Conservation (phyloP, 2,797 vertebrate genomes). For the Micrastur ruficollis region DNA sequence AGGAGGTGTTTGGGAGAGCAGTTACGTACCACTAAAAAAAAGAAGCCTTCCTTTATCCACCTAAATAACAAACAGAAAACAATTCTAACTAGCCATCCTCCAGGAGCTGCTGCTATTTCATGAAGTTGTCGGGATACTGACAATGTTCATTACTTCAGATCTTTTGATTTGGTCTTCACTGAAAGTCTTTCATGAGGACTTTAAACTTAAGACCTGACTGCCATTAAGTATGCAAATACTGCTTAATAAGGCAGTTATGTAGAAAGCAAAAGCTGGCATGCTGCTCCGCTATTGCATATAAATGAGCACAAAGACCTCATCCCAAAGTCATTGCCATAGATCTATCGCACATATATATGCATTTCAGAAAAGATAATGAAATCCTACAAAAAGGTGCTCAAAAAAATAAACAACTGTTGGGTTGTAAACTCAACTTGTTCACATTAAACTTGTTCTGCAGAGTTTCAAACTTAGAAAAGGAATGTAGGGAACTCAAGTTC, state of each 20-base stretch:
- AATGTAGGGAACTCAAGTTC: background rate
- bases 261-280: background rate
- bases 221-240: background rate
- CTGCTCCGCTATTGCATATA: background rate
- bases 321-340: background rate
- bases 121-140: background rate
- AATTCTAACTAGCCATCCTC: background rate
- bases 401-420: background rate
- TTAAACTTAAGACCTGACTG: background rate
- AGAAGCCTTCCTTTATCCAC: background rate
- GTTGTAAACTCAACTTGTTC: background rate
- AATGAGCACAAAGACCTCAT: background rate
- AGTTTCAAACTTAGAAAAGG: background rate
- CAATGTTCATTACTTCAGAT: background rate
- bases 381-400: background rate
- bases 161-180: background rate
- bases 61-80: background rate
- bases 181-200: background rate
- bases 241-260: background rate
- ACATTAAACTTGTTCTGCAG: background rate
- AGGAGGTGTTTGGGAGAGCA: background rate
- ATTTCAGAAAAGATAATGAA: background rate
- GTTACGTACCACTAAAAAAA: background rate
- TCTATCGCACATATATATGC: background rate
- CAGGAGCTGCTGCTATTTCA: background rate